Conservation (phyloP, 2,888 invertebrate genomes). For the Teleiodes luculella region DNA sequence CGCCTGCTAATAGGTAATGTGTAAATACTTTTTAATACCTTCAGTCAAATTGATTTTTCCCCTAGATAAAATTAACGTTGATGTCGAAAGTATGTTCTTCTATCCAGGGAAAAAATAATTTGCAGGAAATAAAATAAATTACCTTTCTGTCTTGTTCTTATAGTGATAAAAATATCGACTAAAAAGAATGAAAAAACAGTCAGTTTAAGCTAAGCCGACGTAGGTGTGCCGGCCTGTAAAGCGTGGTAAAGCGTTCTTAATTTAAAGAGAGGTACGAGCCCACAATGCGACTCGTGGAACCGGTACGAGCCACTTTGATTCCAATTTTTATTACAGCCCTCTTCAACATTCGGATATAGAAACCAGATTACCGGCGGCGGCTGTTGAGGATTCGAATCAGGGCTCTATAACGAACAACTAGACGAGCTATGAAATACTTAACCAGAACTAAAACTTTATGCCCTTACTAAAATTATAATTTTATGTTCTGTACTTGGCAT, state of each 20-base stretch:
- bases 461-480: too few relatives aligned
- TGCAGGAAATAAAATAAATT: too few relatives aligned
- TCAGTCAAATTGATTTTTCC: too few relatives aligned
- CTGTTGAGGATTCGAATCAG: constrained; percentile 33
- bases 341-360: constrained; percentile 54
- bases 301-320: constrained; percentile 42
- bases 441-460: neutral
- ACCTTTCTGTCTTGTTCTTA: too few relatives aligned
- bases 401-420: neutral
- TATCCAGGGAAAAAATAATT: too few relatives aligned
- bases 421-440: neutral
- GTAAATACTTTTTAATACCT: too few relatives aligned
- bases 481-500: neutral
- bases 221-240: neutral
- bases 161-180: too few relatives aligned
- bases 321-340: constrained; percentile 51
- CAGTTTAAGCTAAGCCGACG: too few relatives aligned
- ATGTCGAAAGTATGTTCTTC: too few relatives aligned
- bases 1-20: too few relatives aligned
- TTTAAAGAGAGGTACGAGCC: neutral
- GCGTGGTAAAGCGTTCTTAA: neutral
- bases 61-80: too few relatives aligned
- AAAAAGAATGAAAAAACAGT: too few relatives aligned
- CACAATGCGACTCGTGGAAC: constrained; percentile 30
- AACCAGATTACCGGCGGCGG: constrained; percentile 49